A percentile compares a stretch with the other conserved stretches of the same genome.
Evolutionary conservation across 2,888 invertebrate species (phyloP).

Genomic region (Schizaphis graminum): DNA sequence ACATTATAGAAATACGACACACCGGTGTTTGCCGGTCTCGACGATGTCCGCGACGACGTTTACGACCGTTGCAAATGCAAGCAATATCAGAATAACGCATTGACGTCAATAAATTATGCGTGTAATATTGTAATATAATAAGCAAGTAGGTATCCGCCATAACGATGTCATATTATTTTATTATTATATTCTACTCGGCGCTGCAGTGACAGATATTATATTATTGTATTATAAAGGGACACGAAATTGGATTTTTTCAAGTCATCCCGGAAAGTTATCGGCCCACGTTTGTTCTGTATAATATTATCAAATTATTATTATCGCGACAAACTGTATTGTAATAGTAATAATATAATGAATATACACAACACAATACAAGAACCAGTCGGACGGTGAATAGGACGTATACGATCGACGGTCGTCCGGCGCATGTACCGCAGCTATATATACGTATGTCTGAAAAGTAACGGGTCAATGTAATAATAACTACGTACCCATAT

Average conservation of each 20-base stretch:
- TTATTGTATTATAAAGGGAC: no score
- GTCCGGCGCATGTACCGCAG: neutral
- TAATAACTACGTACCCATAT: neutral
- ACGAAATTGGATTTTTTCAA: neutral
- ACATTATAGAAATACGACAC: neutral
- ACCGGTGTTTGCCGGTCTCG: neutral
- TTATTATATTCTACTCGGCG: neutral
- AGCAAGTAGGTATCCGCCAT: neutral
- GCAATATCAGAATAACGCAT: neutral
- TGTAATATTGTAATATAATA: no score
- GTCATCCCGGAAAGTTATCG: neutral
- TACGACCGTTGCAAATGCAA: neutral
- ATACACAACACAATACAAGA: neutral
- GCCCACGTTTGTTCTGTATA: neutral
- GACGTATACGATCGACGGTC: neutral
- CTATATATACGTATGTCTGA: neutral
- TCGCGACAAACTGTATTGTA: neutral
- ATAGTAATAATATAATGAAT: neutral
- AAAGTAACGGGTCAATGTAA: conserved; percentile 25
- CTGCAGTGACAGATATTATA: neutral
- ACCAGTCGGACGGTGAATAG: neutral
- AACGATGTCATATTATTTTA: neutral
- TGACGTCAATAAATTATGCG: neutral
- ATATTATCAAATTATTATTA: neutral
- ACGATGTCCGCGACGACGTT: neutral